Evolutionary conservation across 2,888 invertebrate species (phyloP).

Genomic region (Cordilura impudica): DNA sequence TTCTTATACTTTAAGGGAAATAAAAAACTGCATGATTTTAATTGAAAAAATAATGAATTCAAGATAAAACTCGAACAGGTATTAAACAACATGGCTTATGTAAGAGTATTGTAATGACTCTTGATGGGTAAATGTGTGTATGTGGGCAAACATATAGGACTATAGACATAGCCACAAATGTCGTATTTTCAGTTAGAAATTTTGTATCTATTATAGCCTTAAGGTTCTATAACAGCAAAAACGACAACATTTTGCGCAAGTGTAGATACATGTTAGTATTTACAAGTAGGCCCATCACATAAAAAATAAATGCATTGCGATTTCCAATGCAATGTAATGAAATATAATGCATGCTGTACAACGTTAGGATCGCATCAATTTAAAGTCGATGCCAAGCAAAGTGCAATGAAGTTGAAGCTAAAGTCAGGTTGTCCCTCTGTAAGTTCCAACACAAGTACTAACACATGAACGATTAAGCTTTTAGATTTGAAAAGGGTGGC

Average conservation of each 20-base stretch:
- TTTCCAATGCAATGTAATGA: not conserved
- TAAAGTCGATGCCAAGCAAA: constrained; percentile 62
- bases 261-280: constrained; percentile 43
- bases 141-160: not conserved
- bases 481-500: not conserved
- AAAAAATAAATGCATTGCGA: constrained; percentile 29
- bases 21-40: constrained; percentile 20
- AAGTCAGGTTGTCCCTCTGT: constrained; percentile 74
- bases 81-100: constrained; percentile 45
- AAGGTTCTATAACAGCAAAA: constrained; percentile 54
- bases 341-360: not conserved
- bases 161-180: not conserved
- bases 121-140: constrained; percentile 1
- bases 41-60: constrained; percentile 53
- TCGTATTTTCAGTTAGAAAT: constrained; percentile 63
- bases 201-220: constrained; percentile 58
- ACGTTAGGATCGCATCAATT: constrained; percentile 55
- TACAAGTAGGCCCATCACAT: constrained; percentile 57
- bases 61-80: constrained; percentile 59
- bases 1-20: constrained; percentile 47
- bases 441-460: constrained; percentile 55
- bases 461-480: not conserved
- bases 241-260: constrained; percentile 52
- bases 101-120: not conserved
- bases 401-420: constrained; percentile 60